Base-by-base conservation (phyloP, 1,140 invertebrate species). In the Sitodiplosis mosellana region DNA sequence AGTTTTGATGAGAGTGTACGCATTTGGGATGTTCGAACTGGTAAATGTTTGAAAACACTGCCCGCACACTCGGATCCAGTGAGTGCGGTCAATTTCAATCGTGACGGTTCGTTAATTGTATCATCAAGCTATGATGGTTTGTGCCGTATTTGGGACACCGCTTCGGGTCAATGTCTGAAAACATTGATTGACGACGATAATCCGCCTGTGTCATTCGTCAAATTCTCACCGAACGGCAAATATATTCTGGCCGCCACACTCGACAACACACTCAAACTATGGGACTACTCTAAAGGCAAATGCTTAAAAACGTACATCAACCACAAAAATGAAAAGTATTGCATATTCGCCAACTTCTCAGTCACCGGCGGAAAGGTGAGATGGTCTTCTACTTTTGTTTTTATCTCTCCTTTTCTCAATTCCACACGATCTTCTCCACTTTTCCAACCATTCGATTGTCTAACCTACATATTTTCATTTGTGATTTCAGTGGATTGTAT, bases 61-160 rank as follows among this genome's bases (percentile, higher is more conserved):
- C 96, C 96, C 38, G 96, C 96, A 20, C 96, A 99, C 70, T 97
- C 93, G 14, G 96, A 99, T 75, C 96, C 96, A 51, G 96, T 99
- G 6, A 97, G 92, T 57, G 95, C 96, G 17, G 87, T 91, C 46
- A 88, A 96, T 69, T 99, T 99, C 61, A 99, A 98, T 66, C 78
- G 95, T 66, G 95, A 99, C 71, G 95, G 95, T 6, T 92, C 91
- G 18, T 73, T 99, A 41, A 97, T 99, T 65, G 91, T 98, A 2
- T 97, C 94, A 17, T 93, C 90, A 55, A 96, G 92, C 73, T 99
- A 99, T 68, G 96, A 99, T 74, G 96, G 96, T 10, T 74, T 99
- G 53, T 98, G 95, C 75, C 91, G 96, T 60, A 98, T 99, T 60
- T 99, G 96, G 96, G 95, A 99, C 63, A 98, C 95, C 51, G 88